Percentiles rank a stretch among this genome's conserved stretches.
phyloP scores from a whole-genome alignment of 2,888 invertebrate species.

The Netelia inedita region DNA sequence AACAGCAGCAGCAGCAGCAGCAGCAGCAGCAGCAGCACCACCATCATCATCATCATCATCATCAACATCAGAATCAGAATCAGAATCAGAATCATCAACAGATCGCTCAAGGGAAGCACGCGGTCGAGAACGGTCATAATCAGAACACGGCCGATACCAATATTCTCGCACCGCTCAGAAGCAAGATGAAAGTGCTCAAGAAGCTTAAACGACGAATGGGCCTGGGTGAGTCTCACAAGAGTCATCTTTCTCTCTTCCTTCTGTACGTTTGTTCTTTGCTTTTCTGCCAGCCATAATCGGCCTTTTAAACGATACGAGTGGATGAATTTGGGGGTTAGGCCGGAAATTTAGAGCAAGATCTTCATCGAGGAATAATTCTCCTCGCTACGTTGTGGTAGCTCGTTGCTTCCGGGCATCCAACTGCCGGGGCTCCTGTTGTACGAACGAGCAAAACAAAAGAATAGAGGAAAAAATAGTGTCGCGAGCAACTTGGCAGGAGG shows the following conservation, averaged over 20 bases:
- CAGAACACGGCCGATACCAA: slow-evolving; percentile 79
- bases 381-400: too few relatives aligned
- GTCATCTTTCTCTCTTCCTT: not conserved
- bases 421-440: not conserved
- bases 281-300: not conserved
- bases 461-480: not conserved
- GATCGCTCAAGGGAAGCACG: slow-evolving; percentile 61
- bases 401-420: too few relatives aligned
- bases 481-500: slow-evolving; percentile 48
- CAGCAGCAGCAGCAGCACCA: slow-evolving; percentile 60
- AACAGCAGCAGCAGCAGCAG: slow-evolving; percentile 55
- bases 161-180: slow-evolving; percentile 86
- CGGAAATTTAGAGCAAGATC: too few relatives aligned
- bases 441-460: not conserved
- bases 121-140: slow-evolving; percentile 66
- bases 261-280: slow-evolving; percentile 20
- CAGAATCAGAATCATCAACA: slow-evolving; percentile 72
- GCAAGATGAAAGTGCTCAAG: slow-evolving; percentile 95
- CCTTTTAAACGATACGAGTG: too few relatives aligned
- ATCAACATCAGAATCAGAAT: slow-evolving; percentile 32
- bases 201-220: slow-evolving; percentile 96
- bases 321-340: too few relatives aligned
- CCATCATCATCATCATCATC: slow-evolving; percentile 69
- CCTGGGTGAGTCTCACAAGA: slow-evolving; percentile 88
- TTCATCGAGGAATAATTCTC: too few relatives aligned